Evolutionary conservation across 37 sponge, comb jelly and placozoan species (phyloP), one percentile per base, ranked within the genome.

Genomic region (Amphimedon queenslandica): DNA sequence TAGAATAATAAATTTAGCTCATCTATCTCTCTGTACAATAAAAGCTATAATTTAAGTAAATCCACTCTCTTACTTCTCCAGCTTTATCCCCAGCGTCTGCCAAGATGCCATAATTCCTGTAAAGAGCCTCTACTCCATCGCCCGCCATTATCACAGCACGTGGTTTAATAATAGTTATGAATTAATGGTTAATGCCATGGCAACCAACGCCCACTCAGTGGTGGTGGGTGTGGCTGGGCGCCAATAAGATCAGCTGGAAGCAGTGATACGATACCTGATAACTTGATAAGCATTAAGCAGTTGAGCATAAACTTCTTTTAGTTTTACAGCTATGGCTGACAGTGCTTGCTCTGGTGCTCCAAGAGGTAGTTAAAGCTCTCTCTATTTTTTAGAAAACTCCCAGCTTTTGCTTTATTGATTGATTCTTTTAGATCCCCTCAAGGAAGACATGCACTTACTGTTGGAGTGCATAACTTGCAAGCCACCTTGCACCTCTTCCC

Each of bases 41-140:
- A 8, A 47, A 47, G 13, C 13, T 47, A 18, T 13, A 47, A 18
- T 47, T 47, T 47, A 8, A 18, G 51, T 47, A 47, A 47, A 77
- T 18, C 8, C 64, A 2, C 10, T 55, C 53, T 23, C 77, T 53
- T 31, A 86, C 87, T 66, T 86, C 57, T 2, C 39, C 34, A 3
- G 63, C 67, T 5, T 69, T 74, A 6, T 75, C 80, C 21, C 57
- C 47, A 25, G 87, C 87, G 69, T 86, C 77, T 0, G 76, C 80
- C 41, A 86, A 58, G 30, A 86, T 69, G 30, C 77, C 87, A 37
- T 70, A 87, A 69, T 81, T 80, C 55, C 58, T 81, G 63, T 87
- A 87, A 8, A 87, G 68, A 3, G 71, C 74, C 23, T 87, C 88
- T 28, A 84, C 58, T 27, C 58, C 58, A n/a, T n/a, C 28, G 21